These are phyloP conservation scores for Drosophila mettleri DNA, from an alignment of 2,888 invertebrate species.

Conservation along the genomic window DNA sequence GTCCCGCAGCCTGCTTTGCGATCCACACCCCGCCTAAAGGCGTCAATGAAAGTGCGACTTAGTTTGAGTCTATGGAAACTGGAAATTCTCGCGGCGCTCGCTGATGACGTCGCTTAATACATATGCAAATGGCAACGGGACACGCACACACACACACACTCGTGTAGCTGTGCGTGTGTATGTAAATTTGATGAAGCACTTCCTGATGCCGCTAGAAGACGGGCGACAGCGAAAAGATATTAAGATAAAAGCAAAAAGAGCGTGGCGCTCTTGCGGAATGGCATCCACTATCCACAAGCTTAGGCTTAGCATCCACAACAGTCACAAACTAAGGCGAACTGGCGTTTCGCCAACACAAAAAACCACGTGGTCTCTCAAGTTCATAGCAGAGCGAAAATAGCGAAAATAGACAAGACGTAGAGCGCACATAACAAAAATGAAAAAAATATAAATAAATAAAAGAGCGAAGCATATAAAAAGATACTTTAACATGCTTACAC, in stretches of 20 bases:
- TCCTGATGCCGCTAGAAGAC: constrained; percentile 67
- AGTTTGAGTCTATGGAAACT: constrained; percentile 33
- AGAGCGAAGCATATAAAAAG: constrained; percentile 45
- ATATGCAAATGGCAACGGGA: constrained; percentile 47
- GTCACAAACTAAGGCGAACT: constrained; percentile 20
- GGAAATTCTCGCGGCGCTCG: constrained; percentile 19
- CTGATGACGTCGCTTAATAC: constrained; percentile 54
- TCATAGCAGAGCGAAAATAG: constrained; percentile 61
- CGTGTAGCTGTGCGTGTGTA: constrained; percentile 24
- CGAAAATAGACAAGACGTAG: constrained; percentile 65
- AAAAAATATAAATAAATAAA: constrained; percentile 60
- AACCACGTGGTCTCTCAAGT: constrained; percentile 81
- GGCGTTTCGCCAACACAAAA: constrained; percentile 44
- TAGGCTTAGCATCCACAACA: constrained; percentile 44
- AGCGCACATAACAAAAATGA: constrained; percentile 28
- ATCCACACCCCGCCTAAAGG: constrained; percentile 1
- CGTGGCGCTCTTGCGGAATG: constrained; percentile 33
- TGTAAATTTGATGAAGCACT: constrained; percentile 76
- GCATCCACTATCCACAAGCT: constrained; percentile 58
- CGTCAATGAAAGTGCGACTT: constrained; percentile 65
- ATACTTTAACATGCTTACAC: constrained; percentile 8
- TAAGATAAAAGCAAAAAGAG: constrained; percentile 41
- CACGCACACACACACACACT: constrained; percentile 13
- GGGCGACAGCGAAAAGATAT: constrained; percentile 29
- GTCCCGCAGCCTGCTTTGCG: neutral